Evolutionary conservation across 2,888 invertebrate species (phyloP), one percentile per base, ranked within the genome.

Genomic region (Mythimna ferrago): DNA sequence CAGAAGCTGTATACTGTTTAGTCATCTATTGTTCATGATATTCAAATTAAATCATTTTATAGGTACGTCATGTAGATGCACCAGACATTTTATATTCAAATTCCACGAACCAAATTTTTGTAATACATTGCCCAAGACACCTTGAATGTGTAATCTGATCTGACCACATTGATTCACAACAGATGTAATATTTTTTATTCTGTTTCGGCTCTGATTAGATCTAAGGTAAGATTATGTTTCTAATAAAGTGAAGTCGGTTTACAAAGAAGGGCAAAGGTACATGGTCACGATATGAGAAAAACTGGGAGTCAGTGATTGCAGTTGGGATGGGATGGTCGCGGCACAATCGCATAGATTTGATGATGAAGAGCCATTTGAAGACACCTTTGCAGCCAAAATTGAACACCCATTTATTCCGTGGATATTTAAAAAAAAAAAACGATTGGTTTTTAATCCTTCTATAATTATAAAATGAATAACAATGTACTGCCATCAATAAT

Each of bases 61-160:
- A n/a, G n/a, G 11, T 66, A 48, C 61, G 21, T 11, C 10, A 64
- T 58, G 60, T 62, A 32, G 14, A 56, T 53, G 7, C 44, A 56
- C 54, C 61, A 26, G 2, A 1, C 56, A 64, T 10, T 16, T 57
- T 26, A 32, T 54, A 53, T 9, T 19, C 41, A 65, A 71, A 70
- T 81, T 75, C 75, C 56, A 64, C 16, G 76, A 83, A 71, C 61
- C n/a, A 26, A 9, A 67, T 71, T 51, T 68, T 76, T 76, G 54
- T 75, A 73, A 65, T 48, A 41, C 80, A 58, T 75, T 82, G 38
- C 64, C 51, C 73, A 68, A 74, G 63, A 83, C 81, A 83, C 81
- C 73, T 83, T 82, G 81, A 65, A 73, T 57, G 35, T 74, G 84
- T 83, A 82, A 82, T 80, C 71, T 81, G 81, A 82, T 80, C 81